A percentile compares a stretch with the other conserved stretches of the same genome.
Conservation (phyloP, 2,797 vertebrate species). For the Chiloscyllium punctatum region DNA sequence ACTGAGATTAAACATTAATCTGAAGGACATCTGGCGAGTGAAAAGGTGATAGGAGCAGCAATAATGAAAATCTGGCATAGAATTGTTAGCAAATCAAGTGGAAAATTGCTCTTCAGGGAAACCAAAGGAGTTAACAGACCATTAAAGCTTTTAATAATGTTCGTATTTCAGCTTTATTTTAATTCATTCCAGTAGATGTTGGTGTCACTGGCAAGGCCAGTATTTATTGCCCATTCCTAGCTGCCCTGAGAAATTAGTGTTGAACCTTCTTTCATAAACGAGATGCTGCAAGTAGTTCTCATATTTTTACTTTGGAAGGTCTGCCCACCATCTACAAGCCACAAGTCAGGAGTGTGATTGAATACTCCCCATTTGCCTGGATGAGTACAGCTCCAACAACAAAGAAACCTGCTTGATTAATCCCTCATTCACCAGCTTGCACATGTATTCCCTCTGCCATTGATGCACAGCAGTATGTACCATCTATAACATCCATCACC, state of each 20-base stretch:
- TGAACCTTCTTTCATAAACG: background rate
- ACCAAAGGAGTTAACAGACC: background rate
- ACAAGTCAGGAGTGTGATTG: no score
- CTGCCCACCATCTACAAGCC: no score
- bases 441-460: background rate
- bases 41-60: background rate
- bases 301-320: background rate
- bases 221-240: background rate
- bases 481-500: no score
- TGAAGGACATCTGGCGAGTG: background rate
- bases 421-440: background rate
- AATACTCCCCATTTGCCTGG: no score
- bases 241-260: background rate
- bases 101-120: background rate
- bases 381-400: background rate
- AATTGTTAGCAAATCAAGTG: conserved; percentile 3
- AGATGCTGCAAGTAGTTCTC: no score
- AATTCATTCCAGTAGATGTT: background rate
- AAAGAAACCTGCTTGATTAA: background rate
- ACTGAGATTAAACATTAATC: background rate
- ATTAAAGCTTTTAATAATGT: conserved; percentile 10
- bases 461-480: background rate
- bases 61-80: background rate
- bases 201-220: no score
- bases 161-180: background rate